Evolutionary conservation across 1,140 invertebrate species (phyloP).

Genomic region (Nephila pilipes): DNA sequence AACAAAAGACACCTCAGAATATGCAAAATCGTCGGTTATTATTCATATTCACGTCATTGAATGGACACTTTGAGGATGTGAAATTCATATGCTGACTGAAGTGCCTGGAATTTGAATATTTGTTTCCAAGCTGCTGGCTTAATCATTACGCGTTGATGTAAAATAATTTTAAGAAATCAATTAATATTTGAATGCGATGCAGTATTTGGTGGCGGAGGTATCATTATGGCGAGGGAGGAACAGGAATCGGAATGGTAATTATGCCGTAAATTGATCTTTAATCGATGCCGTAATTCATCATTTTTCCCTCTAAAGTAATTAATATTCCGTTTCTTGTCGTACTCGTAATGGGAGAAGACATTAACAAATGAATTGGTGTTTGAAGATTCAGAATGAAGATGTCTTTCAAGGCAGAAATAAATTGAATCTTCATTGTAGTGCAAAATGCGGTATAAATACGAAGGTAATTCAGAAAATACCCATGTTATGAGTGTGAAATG

Average conservation of each 20-base stretch:
- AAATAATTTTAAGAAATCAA: conserved; percentile 57
- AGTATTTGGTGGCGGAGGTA: not conserved
- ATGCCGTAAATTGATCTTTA: conserved; percentile 64
- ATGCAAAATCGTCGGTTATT: conserved; percentile 57
- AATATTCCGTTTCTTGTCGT: conserved; percentile 26
- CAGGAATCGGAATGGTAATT: conserved; percentile 56
- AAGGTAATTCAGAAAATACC: too few species aligned
- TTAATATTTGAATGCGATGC: conserved; percentile 45
- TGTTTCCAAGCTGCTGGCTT: not conserved
- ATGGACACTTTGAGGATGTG: not conserved
- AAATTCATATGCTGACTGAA: not conserved
- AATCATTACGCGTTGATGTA: not conserved
- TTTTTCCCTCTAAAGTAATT: conserved; percentile 8
- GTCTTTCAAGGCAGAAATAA: too few species aligned
- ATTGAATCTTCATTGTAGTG: too few species aligned
- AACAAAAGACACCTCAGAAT: conserved; percentile 57
- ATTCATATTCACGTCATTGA: conserved; percentile 11
- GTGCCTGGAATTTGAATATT: not conserved
- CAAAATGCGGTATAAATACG: too few species aligned
- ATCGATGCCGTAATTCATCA: conserved; percentile 50
- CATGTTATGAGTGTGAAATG: too few species aligned
- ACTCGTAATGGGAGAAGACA: not conserved
- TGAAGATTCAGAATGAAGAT: too few species aligned
- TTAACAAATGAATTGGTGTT: not conserved
- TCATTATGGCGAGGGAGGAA: not conserved